Conservation (phyloP, 2,113 vertebrate genomes). For the Galemys pyrenaicus region DNA sequence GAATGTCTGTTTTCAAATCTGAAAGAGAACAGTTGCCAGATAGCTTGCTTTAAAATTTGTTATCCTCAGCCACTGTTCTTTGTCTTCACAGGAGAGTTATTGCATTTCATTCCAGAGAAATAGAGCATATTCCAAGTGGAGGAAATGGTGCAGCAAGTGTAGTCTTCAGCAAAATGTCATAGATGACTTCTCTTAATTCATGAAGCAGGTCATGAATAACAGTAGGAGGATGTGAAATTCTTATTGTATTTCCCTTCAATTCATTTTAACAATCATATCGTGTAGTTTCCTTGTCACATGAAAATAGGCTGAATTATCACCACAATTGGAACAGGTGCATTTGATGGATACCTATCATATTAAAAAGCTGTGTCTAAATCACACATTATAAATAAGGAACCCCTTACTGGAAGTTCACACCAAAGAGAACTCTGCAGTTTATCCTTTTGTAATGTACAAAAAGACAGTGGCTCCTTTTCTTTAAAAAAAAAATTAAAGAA, state of each 20-base stretch:
- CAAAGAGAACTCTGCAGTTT: background rate
- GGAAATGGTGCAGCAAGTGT: background rate
- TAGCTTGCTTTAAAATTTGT: background rate
- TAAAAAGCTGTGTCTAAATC: background rate
- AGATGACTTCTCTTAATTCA: slow-evolving; percentile 35
- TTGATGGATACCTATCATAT: background rate
- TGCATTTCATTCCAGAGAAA: background rate
- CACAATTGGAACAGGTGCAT: background rate
- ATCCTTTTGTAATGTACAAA: background rate
- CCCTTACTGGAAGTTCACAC: background rate
- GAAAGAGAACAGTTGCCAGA: background rate
- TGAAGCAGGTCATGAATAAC: background rate
- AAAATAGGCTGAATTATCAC: slow-evolving; percentile 8
- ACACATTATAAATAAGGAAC: background rate
- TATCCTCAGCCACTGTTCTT: background rate
- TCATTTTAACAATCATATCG: slow-evolving; percentile 1
- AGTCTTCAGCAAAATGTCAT: slow-evolving; percentile 41
- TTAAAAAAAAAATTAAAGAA: background rate
- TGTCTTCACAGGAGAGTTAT: background rate
- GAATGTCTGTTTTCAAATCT: background rate
- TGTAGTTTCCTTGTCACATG: slow-evolving; percentile 40
- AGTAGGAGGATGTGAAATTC: background rate
- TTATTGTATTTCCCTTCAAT: background rate
- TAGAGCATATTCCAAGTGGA: background rate
- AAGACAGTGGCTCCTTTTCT: background rate